Evolutionary conservation across 2,797 vertebrate genomes (phyloP).

Genomic region (Anas capensis): DNA sequence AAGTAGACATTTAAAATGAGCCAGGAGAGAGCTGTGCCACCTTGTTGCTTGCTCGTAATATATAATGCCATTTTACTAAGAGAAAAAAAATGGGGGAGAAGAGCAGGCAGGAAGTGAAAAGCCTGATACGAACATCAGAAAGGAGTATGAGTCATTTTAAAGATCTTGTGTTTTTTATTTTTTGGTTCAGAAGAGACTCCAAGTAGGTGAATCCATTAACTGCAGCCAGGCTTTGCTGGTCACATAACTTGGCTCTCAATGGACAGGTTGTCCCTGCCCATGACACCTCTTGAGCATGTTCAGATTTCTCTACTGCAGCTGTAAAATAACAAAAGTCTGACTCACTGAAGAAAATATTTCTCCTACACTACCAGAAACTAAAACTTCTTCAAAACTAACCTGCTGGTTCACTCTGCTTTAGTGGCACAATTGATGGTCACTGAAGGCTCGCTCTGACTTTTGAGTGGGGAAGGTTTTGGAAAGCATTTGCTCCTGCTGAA

Average conservation of each 20-base stretch:
- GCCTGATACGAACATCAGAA: background rate
- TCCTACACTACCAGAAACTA: background rate
- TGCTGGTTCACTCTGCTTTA: background rate
- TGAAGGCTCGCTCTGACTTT: background rate
- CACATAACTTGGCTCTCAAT: background rate
- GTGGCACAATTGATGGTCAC: fast-evolving
- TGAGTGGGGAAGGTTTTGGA: background rate
- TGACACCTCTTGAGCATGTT: background rate
- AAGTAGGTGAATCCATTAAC: background rate
- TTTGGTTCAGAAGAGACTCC: background rate
- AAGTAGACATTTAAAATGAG: fast-evolving
- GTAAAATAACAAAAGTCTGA: background rate
- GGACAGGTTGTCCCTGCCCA: background rate
- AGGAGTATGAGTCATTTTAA: background rate
- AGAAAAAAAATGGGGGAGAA: background rate
- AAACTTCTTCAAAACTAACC: background rate
- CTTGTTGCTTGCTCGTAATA: background rate
- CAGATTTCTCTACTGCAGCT: background rate
- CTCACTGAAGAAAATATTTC: background rate
- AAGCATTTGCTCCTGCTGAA: background rate
- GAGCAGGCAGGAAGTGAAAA: background rate
- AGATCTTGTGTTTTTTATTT: background rate
- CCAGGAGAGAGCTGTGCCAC: background rate
- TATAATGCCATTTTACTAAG: background rate
- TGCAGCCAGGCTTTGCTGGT: background rate